Percentiles rank a stretch among this genome's conserved stretches.
phyloP scores from a whole-genome alignment of 2,113 vertebrate species.

The Potamarius usumacintae region DNA sequence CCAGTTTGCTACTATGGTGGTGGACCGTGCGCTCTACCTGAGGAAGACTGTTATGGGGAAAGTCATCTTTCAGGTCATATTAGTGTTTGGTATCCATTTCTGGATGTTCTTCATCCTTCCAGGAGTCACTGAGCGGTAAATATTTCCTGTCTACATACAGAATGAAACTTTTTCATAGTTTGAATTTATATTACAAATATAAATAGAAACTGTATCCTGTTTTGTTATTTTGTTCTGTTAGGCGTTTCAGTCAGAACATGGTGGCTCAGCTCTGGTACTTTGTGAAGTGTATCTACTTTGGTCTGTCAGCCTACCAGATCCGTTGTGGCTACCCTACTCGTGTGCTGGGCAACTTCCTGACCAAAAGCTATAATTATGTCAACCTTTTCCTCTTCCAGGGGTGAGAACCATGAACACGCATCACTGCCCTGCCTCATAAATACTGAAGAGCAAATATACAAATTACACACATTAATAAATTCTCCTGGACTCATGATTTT shows the following conservation, averaged over 20 bases:
- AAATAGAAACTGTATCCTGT: not conserved
- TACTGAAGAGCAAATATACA: not conserved
- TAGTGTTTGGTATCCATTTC: slow-evolving; percentile 89
- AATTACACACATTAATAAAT: not conserved
- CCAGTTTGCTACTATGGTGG: slow-evolving; percentile 94
- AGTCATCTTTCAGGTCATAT: slow-evolving; percentile 87
- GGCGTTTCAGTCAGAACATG: slow-evolving; percentile 87
- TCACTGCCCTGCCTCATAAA: not conserved
- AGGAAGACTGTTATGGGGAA: slow-evolving; percentile 88
- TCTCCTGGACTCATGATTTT: not conserved
- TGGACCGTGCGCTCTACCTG: slow-evolving; percentile 85
- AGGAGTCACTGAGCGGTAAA: slow-evolving; percentile 84
- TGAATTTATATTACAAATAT: not conserved
- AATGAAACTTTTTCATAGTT: not conserved
- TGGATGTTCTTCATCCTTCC: slow-evolving; percentile 94
- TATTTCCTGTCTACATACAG: not conserved
- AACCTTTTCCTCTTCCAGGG: slow-evolving; percentile 91
- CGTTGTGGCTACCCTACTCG: slow-evolving; percentile 88
- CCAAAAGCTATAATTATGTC: slow-evolving; percentile 90
- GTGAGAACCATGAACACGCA: slow-evolving; percentile 65
- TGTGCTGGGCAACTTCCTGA: slow-evolving; percentile 89
- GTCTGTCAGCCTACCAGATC: slow-evolving; percentile 89
- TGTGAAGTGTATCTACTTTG: slow-evolving; percentile 91
- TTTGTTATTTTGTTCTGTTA: slow-evolving; percentile 57
- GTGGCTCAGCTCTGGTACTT: slow-evolving; percentile 93